These are phyloP conservation scores for Proterorhinus semilunaris DNA, from an alignment of 2,113 vertebrate genomes.

Conservation along the genomic window DNA sequence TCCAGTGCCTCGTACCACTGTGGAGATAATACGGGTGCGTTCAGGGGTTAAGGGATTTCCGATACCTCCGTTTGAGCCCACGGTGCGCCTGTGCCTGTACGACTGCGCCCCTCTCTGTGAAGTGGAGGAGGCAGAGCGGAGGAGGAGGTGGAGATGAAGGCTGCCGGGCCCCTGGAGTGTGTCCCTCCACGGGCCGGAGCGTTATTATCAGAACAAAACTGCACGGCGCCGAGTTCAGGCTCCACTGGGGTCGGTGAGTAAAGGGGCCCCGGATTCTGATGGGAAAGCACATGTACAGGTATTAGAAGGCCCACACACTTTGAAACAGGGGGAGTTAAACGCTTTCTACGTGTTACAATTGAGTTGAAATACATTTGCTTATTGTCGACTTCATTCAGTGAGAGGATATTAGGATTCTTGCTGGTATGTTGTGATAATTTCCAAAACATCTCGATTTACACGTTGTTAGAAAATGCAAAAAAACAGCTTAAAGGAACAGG, in stretches of 20 bases:
- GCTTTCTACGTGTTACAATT: neutral
- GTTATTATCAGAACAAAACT: constrained; percentile 18
- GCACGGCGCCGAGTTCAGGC: neutral
- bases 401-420: too few species aligned
- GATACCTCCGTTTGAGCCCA: neutral
- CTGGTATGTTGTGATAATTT: too few species aligned
- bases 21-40: constrained; percentile 32
- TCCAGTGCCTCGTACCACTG: constrained; percentile 21
- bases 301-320: constrained; percentile 15
- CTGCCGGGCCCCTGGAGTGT: constrained; percentile 18
- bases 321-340: constrained; percentile 5
- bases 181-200: constrained; percentile 9
- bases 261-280: constrained; percentile 1
- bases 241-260: constrained; percentile 21
- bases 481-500: too few species aligned
- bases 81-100: neutral
- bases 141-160: constrained; percentile 23
- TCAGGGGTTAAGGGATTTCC: constrained; percentile 33
- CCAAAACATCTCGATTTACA: too few species aligned
- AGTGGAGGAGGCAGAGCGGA: constrained; percentile 10
- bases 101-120: neutral
- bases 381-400: neutral
- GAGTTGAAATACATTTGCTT: neutral
- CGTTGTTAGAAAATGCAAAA: too few species aligned
- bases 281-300: neutral